These are phyloP conservation scores for Acanthosoma haemorrhoidale DNA, from an alignment of 2,888 invertebrate genomes.

Conservation along the genomic window DNA sequence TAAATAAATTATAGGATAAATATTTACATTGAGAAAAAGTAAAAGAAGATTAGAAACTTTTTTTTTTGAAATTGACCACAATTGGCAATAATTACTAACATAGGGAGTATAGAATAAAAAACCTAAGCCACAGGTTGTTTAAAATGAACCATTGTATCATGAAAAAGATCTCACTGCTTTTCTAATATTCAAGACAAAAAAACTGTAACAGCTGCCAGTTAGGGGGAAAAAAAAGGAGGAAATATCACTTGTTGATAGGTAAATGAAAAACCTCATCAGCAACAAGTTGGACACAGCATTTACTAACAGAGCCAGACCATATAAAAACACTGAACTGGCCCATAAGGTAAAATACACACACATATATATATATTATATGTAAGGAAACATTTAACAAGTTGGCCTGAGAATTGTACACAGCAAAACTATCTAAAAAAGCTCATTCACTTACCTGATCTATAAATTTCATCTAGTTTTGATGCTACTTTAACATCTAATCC, in stretches of 20 bases:
- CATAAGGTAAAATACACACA: neutral
- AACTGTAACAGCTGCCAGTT: neutral
- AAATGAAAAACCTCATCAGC: slow-evolving; percentile 12
- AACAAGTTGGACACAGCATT: slow-evolving; percentile 16
- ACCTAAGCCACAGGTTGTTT: no score
- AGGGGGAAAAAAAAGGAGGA: slow-evolving; percentile 2
- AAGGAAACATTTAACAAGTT: neutral
- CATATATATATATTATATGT: neutral
- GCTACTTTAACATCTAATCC: slow-evolving; percentile 93
- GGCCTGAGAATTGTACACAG: no score
- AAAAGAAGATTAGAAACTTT: no score
- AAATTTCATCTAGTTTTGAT: slow-evolving; percentile 93
- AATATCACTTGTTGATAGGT: slow-evolving; percentile 19
- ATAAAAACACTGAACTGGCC: neutral
- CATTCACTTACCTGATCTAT: slow-evolving; percentile 69
- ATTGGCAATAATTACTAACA: no score
- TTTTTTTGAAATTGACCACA: no score
- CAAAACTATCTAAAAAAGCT: neutral
- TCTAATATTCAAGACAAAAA: neutral
- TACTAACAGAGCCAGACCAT: neutral
- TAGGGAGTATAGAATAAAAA: no score
- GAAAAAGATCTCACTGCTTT: no score
- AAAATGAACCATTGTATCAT: no score
- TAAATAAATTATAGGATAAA: no score
- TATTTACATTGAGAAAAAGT: no score